These are phyloP conservation scores for Lasioglossum pauxillum DNA, from an alignment of 2,888 invertebrate species.

Conservation along the genomic window DNA sequence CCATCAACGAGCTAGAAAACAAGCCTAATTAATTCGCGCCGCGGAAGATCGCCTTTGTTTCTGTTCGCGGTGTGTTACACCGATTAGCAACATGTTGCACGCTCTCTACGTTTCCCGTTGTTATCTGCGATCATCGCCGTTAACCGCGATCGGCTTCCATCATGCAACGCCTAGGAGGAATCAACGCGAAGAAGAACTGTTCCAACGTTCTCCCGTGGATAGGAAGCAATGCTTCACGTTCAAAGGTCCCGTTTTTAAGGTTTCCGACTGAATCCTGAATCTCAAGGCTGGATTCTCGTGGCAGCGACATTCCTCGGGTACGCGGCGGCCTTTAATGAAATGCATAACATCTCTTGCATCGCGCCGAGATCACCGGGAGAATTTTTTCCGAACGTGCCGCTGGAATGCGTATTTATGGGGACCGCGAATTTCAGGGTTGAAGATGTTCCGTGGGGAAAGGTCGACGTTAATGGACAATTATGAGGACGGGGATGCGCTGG, in stretches of 20 bases:
- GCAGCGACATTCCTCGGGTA: slow-evolving; percentile 37
- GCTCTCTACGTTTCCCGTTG: neutral
- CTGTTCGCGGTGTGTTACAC: slow-evolving; percentile 12
- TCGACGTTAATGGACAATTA: neutral
- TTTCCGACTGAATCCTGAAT: slow-evolving; percentile 11
- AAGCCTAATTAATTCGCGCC: slow-evolving; percentile 2
- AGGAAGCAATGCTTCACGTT: slow-evolving; percentile 8
- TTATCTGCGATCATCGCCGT: slow-evolving; percentile 17
- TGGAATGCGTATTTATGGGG: slow-evolving; percentile 45
- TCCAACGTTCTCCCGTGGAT: neutral
- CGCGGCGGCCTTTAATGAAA: slow-evolving; percentile 38
- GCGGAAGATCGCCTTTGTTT: neutral
- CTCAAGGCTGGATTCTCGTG: slow-evolving; percentile 34
- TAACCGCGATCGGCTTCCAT: slow-evolving; percentile 13
- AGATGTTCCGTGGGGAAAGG: neutral
- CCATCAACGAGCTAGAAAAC: slow-evolving; percentile 15
- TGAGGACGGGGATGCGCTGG: no score
- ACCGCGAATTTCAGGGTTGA: slow-evolving; percentile 5
- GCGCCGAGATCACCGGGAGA: slow-evolving; percentile 10
- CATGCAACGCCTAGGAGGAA: neutral
- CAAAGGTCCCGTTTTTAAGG: neutral
- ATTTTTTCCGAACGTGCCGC: slow-evolving; percentile 15
- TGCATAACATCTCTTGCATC: slow-evolving; percentile 49
- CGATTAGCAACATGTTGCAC: slow-evolving; percentile 31
- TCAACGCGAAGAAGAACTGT: neutral